Conservation (phyloP, 2,888 invertebrate species). For the Polyommatus icarus region DNA sequence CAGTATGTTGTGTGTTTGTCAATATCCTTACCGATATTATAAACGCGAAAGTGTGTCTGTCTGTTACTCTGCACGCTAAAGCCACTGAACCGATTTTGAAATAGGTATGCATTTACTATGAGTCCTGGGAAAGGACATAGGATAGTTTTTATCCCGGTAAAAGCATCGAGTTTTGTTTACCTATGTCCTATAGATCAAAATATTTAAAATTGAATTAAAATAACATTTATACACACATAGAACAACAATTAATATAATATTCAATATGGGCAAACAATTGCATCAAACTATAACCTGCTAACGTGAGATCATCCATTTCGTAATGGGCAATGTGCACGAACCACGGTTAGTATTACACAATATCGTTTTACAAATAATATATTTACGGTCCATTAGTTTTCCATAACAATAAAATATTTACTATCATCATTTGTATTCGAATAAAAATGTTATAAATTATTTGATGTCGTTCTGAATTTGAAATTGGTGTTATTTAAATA, state of each 20-base stretch:
- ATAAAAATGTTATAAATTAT: neutral
- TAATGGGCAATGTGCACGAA: neutral
- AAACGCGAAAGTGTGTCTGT: no score
- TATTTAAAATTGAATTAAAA: no score
- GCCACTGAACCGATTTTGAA: no score
- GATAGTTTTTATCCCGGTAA: no score
- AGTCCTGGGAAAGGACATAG: no score
- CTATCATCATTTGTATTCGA: neutral
- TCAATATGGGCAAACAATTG: neutral
- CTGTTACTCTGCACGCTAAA: no score
- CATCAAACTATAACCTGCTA: constrained; percentile 2
- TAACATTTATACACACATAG: no score
- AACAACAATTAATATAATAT: no score
- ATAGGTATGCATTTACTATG: no score
- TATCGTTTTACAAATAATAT: constrained; percentile 6
- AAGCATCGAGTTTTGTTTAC: no score
- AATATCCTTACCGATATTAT: no score
- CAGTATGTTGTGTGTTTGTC: neutral
- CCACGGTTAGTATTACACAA: neutral
- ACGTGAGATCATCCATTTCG: neutral
- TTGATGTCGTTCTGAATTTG: neutral
- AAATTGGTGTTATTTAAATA: neutral
- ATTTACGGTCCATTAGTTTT: constrained; percentile 11
- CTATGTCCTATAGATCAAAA: no score
- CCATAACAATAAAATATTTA: constrained; percentile 14